Percentiles rank a stretch among this genome's conserved stretches.
These are phyloP conservation scores for Prosapia bicincta DNA, from an alignment of 2,888 invertebrate species.

Conservation along the genomic window DNA sequence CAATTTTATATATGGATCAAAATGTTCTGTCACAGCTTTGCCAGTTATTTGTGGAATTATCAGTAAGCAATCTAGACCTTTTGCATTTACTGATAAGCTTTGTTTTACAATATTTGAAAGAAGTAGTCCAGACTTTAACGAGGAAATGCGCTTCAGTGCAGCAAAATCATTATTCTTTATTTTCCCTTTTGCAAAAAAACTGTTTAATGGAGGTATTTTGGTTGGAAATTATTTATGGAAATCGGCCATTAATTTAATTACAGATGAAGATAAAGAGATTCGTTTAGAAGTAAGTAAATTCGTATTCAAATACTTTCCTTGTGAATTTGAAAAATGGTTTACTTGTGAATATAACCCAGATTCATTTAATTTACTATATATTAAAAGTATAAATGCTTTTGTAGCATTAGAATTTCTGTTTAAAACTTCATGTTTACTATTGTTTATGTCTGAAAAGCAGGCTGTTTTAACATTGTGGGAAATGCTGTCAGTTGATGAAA, in stretches of 20 bases:
- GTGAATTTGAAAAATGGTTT: background rate
- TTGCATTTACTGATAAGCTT: background rate
- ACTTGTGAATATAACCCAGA: background rate
- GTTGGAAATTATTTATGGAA: constrained; percentile 22
- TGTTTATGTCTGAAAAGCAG: background rate
- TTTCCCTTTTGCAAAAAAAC: background rate
- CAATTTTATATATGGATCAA: background rate
- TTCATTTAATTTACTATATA: background rate
- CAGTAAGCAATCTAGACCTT: background rate
- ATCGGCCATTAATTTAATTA: constrained; percentile 18
- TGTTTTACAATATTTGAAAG: background rate
- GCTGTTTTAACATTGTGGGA: background rate
- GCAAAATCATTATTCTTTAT: constrained; percentile 13
- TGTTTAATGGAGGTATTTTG: background rate
- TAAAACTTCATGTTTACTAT: background rate
- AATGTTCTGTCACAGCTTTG: background rate
- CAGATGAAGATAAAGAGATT: constrained; percentile 27
- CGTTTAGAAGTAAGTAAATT: constrained; percentile 27
- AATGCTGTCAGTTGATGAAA: background rate
- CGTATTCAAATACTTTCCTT: background rate
- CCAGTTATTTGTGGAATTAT: constrained; percentile 13
- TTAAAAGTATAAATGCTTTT: background rate
- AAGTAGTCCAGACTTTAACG: background rate
- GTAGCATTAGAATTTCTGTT: constrained; percentile 8
- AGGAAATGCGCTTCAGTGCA: constrained; percentile 6